A percentile compares a stretch with the other conserved stretches of the same genome.
These are phyloP conservation scores for Atrina japonica DNA, from an alignment of 2,888 invertebrate genomes.

Conservation along the genomic window DNA sequence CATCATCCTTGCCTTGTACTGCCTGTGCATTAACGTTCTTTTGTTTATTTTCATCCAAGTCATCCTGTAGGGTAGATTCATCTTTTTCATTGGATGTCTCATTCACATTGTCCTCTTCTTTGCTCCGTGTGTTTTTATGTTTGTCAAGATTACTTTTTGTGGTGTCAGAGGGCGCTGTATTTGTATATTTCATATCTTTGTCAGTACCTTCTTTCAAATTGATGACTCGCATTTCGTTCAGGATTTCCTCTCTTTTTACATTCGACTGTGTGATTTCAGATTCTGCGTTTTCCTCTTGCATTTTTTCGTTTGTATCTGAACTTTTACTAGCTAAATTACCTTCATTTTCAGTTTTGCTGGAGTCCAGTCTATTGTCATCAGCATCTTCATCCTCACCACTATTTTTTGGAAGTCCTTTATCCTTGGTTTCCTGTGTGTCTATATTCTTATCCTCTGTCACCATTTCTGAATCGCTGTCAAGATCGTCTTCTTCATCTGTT, in stretches of 20 bases:
- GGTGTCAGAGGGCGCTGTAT: no score
- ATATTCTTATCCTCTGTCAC: conserved; percentile 12
- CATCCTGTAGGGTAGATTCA: neutral
- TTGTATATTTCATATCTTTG: no score
- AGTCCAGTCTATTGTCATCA: no score
- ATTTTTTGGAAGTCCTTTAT: neutral
- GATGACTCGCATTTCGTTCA: neutral
- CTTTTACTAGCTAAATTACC: no score
- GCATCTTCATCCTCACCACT: neutral
- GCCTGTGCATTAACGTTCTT: neutral
- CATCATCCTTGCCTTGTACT: neutral
- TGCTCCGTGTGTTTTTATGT: no score
- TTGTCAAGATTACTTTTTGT: no score
- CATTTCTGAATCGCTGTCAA: neutral
- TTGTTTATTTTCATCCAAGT: conserved; percentile 2
- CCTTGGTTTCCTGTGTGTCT: conserved; percentile 6
- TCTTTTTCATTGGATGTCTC: neutral
- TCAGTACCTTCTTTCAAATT: no score
- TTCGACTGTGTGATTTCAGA: neutral
- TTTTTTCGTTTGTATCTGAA: no score
- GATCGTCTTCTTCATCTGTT: neutral
- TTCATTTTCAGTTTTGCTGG: no score
- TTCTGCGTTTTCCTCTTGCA: no score
- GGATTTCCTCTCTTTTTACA: neutral
- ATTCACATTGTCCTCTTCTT: neutral